Evolutionary conservation across 2,888 invertebrate species (phyloP).

Genomic region (Heliconius erato): DNA sequence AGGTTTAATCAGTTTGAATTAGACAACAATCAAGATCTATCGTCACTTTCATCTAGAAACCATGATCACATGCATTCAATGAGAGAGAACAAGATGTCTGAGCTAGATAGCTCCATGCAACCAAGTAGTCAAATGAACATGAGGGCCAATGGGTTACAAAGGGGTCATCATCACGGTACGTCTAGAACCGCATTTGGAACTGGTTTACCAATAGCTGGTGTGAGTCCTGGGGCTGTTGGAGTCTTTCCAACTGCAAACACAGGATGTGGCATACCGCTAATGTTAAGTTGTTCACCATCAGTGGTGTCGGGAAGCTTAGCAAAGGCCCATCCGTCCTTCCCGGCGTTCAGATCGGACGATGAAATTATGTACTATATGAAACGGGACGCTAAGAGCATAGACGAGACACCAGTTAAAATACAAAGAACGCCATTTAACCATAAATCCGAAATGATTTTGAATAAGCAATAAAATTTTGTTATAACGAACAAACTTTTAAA

Average conservation of each 20-base stretch:
- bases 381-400: slow-evolving; percentile 65
- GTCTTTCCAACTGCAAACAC: slow-evolving; percentile 76
- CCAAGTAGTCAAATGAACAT: slow-evolving; percentile 59
- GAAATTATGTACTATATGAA: slow-evolving; percentile 71
- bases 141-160: slow-evolving; percentile 65
- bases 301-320: slow-evolving; percentile 74
- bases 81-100: slow-evolving; percentile 61
- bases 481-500: background rate
- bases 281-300: slow-evolving; percentile 78
- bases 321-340: slow-evolving; percentile 62
- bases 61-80: slow-evolving; percentile 49
- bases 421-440: slow-evolving; percentile 49
- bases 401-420: slow-evolving; percentile 50
- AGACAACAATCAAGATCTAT: slow-evolving; percentile 29
- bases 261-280: slow-evolving; percentile 75
- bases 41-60: slow-evolving; percentile 33
- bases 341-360: slow-evolving; percentile 70
- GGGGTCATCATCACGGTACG: slow-evolving; percentile 64
- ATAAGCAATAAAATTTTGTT: slow-evolving; percentile 32
- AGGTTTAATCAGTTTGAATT: slow-evolving; percentile 37
- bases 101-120: slow-evolving; percentile 61
- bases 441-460: slow-evolving; percentile 44
- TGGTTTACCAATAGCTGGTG: slow-evolving; percentile 51
- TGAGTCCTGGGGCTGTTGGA: slow-evolving; percentile 64
- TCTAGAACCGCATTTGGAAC: slow-evolving; percentile 64